A percentile compares a stretch with the other conserved stretches of the same genome.
Conservation (phyloP, 1,140 invertebrate genomes). For the Macrotrachela quadricornifera region DNA sequence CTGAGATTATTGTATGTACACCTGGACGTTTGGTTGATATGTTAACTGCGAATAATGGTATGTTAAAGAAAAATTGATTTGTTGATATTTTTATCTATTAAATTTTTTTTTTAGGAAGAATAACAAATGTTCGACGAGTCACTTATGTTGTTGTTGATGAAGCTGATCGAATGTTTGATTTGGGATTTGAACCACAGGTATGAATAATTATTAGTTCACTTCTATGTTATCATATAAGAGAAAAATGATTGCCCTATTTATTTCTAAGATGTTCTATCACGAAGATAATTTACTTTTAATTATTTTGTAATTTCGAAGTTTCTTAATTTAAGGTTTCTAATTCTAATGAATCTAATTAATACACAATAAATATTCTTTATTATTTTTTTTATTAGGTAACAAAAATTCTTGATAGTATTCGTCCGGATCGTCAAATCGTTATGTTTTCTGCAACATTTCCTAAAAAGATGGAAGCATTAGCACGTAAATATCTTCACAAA, state of each 20-base stretch:
- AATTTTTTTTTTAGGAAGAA: slow-evolving; percentile 39
- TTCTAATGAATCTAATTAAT: too few species aligned
- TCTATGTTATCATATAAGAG: too few species aligned
- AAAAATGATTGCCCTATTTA: too few species aligned
- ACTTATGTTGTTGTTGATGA: slow-evolving; percentile 96
- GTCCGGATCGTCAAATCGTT: slow-evolving; percentile 88
- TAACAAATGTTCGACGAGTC: slow-evolving; percentile 79
- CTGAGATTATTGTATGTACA: slow-evolving; percentile 95
- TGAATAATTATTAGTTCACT: slow-evolving; percentile 10
- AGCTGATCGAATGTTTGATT: slow-evolving; percentile 98
- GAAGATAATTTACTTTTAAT: too few species aligned
- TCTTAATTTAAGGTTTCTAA: too few species aligned
- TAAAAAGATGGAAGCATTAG: slow-evolving; percentile 91
- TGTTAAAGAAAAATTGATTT: slow-evolving; percentile 9
- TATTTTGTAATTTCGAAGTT: too few species aligned
- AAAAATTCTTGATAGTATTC: slow-evolving; percentile 86
- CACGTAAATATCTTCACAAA: slow-evolving; percentile 68
- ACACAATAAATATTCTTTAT: too few species aligned
- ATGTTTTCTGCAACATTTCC: slow-evolving; percentile 98
- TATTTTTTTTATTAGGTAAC: slow-evolving; percentile 32
- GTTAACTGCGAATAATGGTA: slow-evolving; percentile 75
- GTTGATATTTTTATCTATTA: slow-evolving; percentile 10
- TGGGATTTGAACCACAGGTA: slow-evolving; percentile 97
- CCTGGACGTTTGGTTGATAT: slow-evolving; percentile 99
- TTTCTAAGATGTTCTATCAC: too few species aligned